Percentiles rank a stretch among this genome's conserved stretches.
Evolutionary conservation across 1,140 invertebrate species (phyloP).

Genomic region (Lucilia cuprina): DNA sequence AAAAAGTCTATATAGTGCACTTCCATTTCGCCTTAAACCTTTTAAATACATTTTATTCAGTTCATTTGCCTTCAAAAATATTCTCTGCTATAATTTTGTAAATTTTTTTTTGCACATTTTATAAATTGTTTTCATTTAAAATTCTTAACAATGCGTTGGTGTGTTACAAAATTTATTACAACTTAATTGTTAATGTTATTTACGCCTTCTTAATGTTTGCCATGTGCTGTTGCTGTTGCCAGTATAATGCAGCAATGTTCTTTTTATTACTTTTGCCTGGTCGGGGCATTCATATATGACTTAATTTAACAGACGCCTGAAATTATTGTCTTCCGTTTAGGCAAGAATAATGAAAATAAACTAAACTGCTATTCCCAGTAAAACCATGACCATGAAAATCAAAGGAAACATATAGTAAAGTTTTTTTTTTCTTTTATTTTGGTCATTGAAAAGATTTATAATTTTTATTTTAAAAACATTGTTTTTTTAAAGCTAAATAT

Average conservation of each 20-base stretch:
- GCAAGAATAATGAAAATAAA: too few species aligned
- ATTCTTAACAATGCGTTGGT: constrained; percentile 35
- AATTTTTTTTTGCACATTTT: neutral
- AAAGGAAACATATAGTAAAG: neutral
- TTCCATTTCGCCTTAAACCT: too few species aligned
- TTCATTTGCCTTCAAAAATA: too few species aligned
- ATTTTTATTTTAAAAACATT: neutral
- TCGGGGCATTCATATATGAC: constrained; percentile 1
- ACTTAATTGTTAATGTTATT: constrained; percentile 37
- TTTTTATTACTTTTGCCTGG: neutral
- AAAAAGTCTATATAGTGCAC: too few species aligned
- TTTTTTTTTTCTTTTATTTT: neutral
- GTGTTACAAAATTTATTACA: constrained; percentile 36
- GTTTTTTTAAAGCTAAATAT: neutral
- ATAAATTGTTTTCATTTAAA: constrained; percentile 22
- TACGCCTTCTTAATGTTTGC: constrained; percentile 33
- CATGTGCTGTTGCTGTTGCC: constrained; percentile 13
- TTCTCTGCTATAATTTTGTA: too few species aligned
- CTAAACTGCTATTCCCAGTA: neutral
- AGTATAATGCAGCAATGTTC: neutral
- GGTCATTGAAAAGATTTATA: neutral
- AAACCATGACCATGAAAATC: neutral
- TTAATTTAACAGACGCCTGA: constrained; percentile 27
- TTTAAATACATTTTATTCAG: too few species aligned
- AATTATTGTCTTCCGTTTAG: constrained; percentile 32